Evolutionary conservation across 92 coral and sea anemone genomes (phyloP), one percentile per base, ranked within the genome.

Genomic region (Phenganax stokvisi): DNA sequence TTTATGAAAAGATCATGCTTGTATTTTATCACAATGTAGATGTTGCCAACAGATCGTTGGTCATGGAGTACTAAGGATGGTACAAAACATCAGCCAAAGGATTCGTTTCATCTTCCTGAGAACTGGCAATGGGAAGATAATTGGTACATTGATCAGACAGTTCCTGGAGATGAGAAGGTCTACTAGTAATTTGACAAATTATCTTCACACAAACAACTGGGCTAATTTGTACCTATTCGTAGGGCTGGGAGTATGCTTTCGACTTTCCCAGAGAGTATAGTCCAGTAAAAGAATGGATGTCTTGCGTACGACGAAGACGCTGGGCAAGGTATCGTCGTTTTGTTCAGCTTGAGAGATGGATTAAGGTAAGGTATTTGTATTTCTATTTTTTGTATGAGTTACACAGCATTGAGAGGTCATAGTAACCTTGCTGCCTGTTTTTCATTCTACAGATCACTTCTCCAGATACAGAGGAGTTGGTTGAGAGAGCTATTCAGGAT

Each of bases 191-290:
- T 7, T 3, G 13, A 7, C n/a, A 8, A 12, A 3, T 61, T 8
- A 6, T 73, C 6, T 73, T 73, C 8, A 44, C 51, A 16, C 0
- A 6, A 73, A 12, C 53, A 9, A 3, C 1, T 61, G n/a, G 3
- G 5, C n/a, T 0, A 0, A 61, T 7, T 58, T 60, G 9, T 31
- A 7, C 31, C 28, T 74, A 17, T 56, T 62, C 71, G n/a, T 51
- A 91, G 99, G 99, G 99, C 47, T 96, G 99, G 99, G 92, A 96
- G 66, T 96, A 96, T 90, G 99, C 99, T 44, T 30, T 96, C 61
- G 99, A 96, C 84, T 96, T 96, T 71, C 99, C 99, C 57, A 80
- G 97, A 51, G 86, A 88, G 17, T 96, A 88, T 81, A 83, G 82
- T 77, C 83, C 90, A 37, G 88, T 75, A 60, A 84, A 90, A 61